Conservation (phyloP, 1,140 invertebrate genomes). For the Eupeodes corollae region DNA sequence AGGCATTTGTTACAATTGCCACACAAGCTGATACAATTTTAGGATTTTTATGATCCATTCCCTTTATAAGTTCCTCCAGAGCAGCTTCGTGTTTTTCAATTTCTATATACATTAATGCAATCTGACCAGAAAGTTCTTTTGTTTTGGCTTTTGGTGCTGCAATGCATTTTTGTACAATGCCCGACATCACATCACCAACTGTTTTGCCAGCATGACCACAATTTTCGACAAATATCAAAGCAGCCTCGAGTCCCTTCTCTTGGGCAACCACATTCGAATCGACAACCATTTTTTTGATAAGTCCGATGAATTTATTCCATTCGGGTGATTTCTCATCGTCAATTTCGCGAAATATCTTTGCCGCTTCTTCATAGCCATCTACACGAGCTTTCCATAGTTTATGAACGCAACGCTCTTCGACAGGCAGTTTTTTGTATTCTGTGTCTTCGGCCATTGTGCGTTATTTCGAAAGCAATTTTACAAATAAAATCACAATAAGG, state of each 20-base stretch:
- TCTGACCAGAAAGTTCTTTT: constrained; percentile 79
- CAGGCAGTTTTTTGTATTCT: constrained; percentile 82
- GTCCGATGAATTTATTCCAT: constrained; percentile 78
- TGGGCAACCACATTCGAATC: constrained; percentile 93
- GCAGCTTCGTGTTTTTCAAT: constrained; percentile 90
- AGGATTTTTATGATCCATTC: constrained; percentile 90
- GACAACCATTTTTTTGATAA: constrained; percentile 92
- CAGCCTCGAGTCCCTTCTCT: constrained; percentile 90
- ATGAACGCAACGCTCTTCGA: constrained; percentile 84
- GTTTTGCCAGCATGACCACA: constrained; percentile 74
- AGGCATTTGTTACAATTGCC: constrained; percentile 57
- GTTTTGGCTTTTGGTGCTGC: constrained; percentile 83
- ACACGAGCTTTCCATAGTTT: constrained; percentile 93
- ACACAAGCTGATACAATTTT: constrained; percentile 84
- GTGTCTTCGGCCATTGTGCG: constrained; percentile 69
- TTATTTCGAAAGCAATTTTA: neutral
- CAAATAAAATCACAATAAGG: too few species aligned
- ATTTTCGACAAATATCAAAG: constrained; percentile 82
- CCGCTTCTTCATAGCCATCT: constrained; percentile 85
- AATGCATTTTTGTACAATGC: constrained; percentile 84
- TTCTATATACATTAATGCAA: constrained; percentile 88
- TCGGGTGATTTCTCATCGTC: constrained; percentile 88
- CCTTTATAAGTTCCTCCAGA: constrained; percentile 84
- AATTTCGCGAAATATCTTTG: constrained; percentile 73
- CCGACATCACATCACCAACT: constrained; percentile 76